Conservation (phyloP, 2,888 invertebrate species). For the Hypercompe scribonia region DNA sequence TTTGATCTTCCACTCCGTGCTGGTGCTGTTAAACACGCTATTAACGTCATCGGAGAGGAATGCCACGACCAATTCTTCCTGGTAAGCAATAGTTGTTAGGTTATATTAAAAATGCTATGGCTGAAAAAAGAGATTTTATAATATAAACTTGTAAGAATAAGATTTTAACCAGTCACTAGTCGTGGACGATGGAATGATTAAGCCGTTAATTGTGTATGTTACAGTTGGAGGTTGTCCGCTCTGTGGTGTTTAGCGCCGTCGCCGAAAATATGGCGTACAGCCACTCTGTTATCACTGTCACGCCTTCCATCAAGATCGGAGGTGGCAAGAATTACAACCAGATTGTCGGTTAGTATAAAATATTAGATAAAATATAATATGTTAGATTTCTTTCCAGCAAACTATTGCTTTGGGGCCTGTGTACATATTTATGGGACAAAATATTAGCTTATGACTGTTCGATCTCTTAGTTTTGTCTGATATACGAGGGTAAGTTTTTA, state of each 20-base stretch:
- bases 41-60: constrained; percentile 88
- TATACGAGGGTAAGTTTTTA: too few species aligned
- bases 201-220: background rate
- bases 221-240: constrained; percentile 56
- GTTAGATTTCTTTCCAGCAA: background rate
- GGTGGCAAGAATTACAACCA: constrained; percentile 86
- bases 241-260: constrained; percentile 52
- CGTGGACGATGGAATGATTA: background rate
- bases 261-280: constrained; percentile 87
- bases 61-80: constrained; percentile 85
- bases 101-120: background rate
- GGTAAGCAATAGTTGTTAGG: constrained; percentile 72
- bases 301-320: constrained; percentile 83
- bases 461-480: too few species aligned
- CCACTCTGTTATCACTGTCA: constrained; percentile 87
- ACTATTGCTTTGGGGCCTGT: background rate
- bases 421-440: too few species aligned
- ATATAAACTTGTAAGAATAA: background rate
- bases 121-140: background rate
- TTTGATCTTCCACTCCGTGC: constrained; percentile 91
- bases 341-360: constrained; percentile 81
- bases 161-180: too few species aligned
- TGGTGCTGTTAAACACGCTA: constrained; percentile 90
- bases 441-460: too few species aligned
- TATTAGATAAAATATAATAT: too few species aligned